Evolutionary conservation across 2,888 invertebrate species (phyloP).

Genomic region (Plebejus anna): DNA sequence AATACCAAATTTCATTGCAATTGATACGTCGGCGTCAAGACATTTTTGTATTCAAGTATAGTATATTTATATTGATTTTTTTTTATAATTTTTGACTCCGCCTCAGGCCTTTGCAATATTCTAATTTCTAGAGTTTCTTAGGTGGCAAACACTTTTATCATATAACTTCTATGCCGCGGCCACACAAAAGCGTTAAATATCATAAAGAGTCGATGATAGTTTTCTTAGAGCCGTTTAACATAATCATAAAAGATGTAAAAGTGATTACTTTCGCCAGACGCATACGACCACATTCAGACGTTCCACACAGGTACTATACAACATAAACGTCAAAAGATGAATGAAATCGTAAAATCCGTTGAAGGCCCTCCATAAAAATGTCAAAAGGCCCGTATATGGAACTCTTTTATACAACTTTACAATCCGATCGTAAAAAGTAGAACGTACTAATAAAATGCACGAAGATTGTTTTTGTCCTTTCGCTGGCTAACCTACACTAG

Average conservation of each 20-base stretch:
- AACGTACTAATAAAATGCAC: slow-evolving; percentile 61
- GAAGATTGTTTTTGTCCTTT: slow-evolving; percentile 28
- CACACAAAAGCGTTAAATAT: background rate
- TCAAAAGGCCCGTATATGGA: slow-evolving; percentile 67
- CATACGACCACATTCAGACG: background rate
- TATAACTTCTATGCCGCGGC: background rate
- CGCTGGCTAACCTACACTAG: background rate
- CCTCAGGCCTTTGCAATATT: too few relatives aligned
- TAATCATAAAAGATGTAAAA: slow-evolving; percentile 3
- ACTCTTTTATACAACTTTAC: slow-evolving; percentile 67
- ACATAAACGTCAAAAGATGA: slow-evolving; percentile 43
- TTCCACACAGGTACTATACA: slow-evolving; percentile 15
- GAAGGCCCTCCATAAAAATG: slow-evolving; percentile 69
- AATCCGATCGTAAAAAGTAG: slow-evolving; percentile 63
- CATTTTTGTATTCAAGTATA: background rate
- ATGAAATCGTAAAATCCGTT: slow-evolving; percentile 70
- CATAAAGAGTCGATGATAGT: slow-evolving; percentile 2
- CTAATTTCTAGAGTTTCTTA: too few relatives aligned
- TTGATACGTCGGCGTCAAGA: too few relatives aligned
- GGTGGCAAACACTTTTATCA: background rate
- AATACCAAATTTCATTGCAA: too few relatives aligned
- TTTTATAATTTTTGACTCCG: too few relatives aligned
- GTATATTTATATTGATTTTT: background rate
- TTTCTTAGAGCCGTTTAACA: background rate
- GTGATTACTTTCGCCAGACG: background rate